Evolutionary conservation across 92 coral and sea anemone genomes (phyloP), one percentile per base, ranked within the genome.

Genomic region (Blastomussa wellsi): DNA sequence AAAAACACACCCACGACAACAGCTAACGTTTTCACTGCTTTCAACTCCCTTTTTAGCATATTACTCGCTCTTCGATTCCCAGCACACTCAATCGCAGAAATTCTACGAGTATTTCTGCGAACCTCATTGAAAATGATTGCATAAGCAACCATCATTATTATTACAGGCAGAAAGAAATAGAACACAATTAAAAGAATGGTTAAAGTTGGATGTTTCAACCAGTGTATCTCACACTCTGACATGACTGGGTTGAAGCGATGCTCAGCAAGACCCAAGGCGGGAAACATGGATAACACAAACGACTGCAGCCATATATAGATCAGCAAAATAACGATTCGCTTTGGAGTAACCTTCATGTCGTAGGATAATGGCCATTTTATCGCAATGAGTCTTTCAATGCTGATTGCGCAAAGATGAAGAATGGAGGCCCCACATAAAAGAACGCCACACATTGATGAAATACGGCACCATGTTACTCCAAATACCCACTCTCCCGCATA

Each of bases 1-100:
- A 95, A 93, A 79, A 95, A 95, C 32, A 93, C 92, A 1, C 98
- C 98, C 22, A 95, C 92, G 31, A 95, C 96, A 17, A 93, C 98
- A 8, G 93, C 92, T 38, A 95, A 77, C 2, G 94, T 92, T 60
- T 95, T 95, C 0, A 92, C 98, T 14, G 98, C 98, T 76, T 95
- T 95, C 72, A 93, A 57, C 35, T 95, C 98, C 74, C 91, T 88
- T 70, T 76, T 92, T 68, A 95, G 78, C 72, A 35, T 79, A 19
- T 83, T 83, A 31, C 70, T 84, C 31, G 77, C 33, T 9, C 38
- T 33, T 32, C 53, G 64, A 36, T 66, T 53, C 42, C 65, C 44
- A 20, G 52, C 72, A 37, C 88, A 78, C 35, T 89, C 88, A 1
- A 93, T 75, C 5, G 92, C 59, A 7, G 92, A 85, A 20, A 95